These are phyloP conservation scores for Falco concolor DNA, from an alignment of 2,797 vertebrate species.

Conservation along the genomic window DNA sequence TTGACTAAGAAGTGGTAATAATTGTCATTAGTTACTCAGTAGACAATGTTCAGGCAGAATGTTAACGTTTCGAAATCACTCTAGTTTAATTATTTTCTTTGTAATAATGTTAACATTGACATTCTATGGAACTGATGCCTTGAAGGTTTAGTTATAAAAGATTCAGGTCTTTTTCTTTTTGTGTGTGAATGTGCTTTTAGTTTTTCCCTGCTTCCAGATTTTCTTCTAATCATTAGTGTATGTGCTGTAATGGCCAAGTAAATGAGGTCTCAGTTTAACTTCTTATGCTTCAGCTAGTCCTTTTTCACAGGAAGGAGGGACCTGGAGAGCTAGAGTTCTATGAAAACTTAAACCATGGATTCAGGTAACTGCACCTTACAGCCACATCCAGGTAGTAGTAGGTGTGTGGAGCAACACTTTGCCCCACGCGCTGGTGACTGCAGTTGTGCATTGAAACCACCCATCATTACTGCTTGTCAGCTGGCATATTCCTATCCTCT, in stretches of 20 bases:
- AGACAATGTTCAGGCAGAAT: not conserved
- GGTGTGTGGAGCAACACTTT: not conserved
- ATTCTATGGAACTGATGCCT: not conserved
- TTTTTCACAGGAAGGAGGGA: not conserved
- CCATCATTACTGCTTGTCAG: not conserved
- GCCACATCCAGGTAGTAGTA: accelerated
- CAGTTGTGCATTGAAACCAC: not conserved
- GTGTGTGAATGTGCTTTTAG: not conserved
- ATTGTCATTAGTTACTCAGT: not conserved
- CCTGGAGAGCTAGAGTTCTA: not conserved
- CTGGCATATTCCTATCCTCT: not conserved
- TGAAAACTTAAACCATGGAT: not conserved
- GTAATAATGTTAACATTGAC: not conserved
- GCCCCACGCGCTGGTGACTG: accelerated
- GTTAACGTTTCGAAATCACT: not conserved
- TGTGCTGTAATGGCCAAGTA: not conserved
- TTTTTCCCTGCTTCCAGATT: not conserved
- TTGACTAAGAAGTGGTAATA: not conserved
- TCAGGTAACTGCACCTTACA: not conserved
- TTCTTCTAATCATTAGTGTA: not conserved
- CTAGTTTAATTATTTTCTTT: not conserved
- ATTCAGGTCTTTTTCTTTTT: not conserved
- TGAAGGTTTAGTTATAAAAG: not conserved
- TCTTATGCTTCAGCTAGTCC: not conserved
- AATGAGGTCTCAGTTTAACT: not conserved